A percentile compares a stretch with the other conserved stretches of the same genome.
Evolutionary conservation across 2,797 vertebrate genomes (phyloP).

Genomic region (Xyrichtys novacula): DNA sequence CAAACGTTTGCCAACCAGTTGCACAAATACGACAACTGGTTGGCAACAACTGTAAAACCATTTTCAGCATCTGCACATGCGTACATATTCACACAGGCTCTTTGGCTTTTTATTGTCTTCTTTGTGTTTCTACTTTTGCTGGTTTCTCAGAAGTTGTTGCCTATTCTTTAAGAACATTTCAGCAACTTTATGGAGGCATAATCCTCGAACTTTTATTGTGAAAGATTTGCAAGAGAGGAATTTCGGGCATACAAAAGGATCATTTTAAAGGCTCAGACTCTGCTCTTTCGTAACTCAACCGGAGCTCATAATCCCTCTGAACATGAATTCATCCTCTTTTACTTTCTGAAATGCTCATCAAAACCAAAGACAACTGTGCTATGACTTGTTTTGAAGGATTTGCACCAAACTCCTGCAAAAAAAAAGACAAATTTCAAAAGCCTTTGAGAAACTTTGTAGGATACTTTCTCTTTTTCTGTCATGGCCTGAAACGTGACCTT

Average conservation of each 20-base stretch:
- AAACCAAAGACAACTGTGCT: too few species aligned
- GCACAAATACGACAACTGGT: background rate
- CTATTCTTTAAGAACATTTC: background rate
- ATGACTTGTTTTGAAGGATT: too few species aligned
- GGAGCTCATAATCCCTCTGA: background rate
- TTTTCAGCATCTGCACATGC: background rate
- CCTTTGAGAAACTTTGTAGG: too few species aligned
- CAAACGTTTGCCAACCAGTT: too few species aligned
- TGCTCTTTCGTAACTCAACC: background rate
- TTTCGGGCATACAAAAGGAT: background rate
- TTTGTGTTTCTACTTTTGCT: background rate
- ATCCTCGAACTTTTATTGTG: background rate
- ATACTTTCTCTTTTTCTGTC: background rate
- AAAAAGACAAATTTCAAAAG: too few species aligned
- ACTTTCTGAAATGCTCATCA: background rate
- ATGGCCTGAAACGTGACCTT: background rate
- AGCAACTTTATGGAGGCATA: background rate
- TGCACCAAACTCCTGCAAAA: too few species aligned
- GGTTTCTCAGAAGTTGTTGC: background rate
- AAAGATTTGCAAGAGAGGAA: constrained; percentile 1
- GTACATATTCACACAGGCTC: background rate
- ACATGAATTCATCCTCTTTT: constrained; percentile 5
- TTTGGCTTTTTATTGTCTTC: background rate
- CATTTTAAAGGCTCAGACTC: background rate
- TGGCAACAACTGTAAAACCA: background rate